Evolutionary conservation across 2,888 invertebrate species (phyloP).

Genomic region (Dorcus hopei): DNA sequence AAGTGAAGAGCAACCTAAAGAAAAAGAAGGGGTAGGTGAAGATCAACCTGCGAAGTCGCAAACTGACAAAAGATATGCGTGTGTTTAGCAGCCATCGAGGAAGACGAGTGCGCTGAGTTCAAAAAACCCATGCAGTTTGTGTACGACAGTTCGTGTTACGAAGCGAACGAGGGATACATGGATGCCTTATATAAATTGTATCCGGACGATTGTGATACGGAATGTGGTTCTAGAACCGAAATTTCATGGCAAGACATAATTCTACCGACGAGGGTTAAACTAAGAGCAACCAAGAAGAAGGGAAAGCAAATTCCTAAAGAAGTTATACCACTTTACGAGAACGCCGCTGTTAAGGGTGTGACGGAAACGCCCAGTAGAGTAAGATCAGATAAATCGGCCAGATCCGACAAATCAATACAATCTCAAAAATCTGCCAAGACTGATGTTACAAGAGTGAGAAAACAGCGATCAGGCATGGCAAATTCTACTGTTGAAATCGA

Average conservation of each 20-base stretch:
- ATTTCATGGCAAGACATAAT: conserved; percentile 28
- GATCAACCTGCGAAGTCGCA: too few relatives aligned
- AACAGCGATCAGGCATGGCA: not conserved
- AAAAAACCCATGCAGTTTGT: not conserved
- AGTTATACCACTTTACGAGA: too few relatives aligned
- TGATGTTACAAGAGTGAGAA: not conserved
- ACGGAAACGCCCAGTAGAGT: not conserved
- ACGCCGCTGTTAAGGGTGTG: too few relatives aligned
- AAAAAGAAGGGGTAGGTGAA: not conserved
- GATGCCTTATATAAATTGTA: conserved; percentile 17
- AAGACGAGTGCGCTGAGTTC: too few relatives aligned
- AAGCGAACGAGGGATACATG: conserved; percentile 21
- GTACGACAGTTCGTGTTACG: conserved; percentile 4
- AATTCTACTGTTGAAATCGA: conserved; percentile 9
- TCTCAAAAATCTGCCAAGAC: not conserved
- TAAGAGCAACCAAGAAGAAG: conserved; percentile 11
- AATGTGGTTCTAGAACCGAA: conserved; percentile 22
- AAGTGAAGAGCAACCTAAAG: not conserved
- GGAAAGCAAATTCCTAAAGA: too few relatives aligned
- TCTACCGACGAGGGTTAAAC: conserved; percentile 17
- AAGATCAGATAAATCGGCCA: not conserved
- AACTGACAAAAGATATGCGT: too few relatives aligned
- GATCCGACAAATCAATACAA: not conserved
- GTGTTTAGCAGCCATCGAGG: too few relatives aligned
- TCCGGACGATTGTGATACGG: conserved; percentile 14